These are phyloP conservation scores for Lacerta agilis DNA, from an alignment of 2,797 vertebrate genomes.

Conservation along the genomic window DNA sequence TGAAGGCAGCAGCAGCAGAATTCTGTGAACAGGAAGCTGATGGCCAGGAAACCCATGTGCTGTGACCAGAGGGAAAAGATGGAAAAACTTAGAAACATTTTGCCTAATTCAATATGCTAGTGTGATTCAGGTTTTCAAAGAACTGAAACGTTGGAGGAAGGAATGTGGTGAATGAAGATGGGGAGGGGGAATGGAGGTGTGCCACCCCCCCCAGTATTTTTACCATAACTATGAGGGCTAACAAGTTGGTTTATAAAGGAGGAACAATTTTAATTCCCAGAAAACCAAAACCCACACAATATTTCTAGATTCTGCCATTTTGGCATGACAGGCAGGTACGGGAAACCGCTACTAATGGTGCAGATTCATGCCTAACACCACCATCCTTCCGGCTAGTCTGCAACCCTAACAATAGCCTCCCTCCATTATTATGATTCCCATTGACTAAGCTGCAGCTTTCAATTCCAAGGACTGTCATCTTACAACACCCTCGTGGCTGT, in stretches of 20 bases:
- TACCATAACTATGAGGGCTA: background rate
- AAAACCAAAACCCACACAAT: background rate
- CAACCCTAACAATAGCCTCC: background rate
- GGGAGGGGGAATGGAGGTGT: background rate
- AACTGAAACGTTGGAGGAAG: background rate
- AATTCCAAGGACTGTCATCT: background rate
- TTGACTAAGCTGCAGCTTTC: background rate
- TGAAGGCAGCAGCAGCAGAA: background rate
- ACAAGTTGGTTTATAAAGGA: background rate
- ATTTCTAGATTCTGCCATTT: background rate
- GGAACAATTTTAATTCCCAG: background rate
- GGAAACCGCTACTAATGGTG: background rate
- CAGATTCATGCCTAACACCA: background rate
- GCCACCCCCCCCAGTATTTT: background rate
- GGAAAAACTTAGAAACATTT: background rate
- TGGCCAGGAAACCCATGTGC: background rate
- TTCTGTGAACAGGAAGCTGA: background rate
- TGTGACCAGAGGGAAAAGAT: background rate
- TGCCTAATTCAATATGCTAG: background rate
- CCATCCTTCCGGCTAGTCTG: background rate
- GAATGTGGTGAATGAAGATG: background rate
- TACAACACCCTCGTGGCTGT: background rate
- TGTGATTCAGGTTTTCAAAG: slow-evolving; percentile 2
- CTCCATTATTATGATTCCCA: background rate
- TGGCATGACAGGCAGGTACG: background rate